These are phyloP conservation scores for Saccostrea echinata DNA, from an alignment of 1,140 invertebrate species.

Conservation along the genomic window DNA sequence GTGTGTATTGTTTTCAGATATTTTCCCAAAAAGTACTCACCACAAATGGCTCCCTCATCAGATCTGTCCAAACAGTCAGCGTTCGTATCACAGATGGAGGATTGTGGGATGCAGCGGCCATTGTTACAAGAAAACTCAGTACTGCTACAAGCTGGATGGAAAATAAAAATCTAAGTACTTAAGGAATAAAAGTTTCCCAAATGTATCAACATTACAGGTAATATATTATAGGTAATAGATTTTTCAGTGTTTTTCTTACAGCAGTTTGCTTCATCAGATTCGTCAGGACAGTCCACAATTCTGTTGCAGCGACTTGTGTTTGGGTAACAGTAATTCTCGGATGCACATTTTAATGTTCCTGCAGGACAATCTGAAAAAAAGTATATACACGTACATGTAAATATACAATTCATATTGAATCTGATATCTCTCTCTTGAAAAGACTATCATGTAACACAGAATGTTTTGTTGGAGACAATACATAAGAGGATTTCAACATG, in stretches of 20 bases:
- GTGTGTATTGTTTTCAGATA: background rate
- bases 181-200: background rate
- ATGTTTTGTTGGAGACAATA: no score
- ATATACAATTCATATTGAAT: background rate
- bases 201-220: background rate
- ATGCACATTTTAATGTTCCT: constrained; percentile 52
- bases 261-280: constrained; percentile 65
- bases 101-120: constrained; percentile 89
- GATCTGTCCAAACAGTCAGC: constrained; percentile 81
- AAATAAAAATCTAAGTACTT: constrained; percentile 5
- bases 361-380: constrained; percentile 55
- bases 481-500: no score
- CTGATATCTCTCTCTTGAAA: no score
- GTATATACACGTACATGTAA: no score
- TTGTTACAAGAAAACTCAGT: constrained; percentile 68
- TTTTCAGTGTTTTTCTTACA: constrained; percentile 47
- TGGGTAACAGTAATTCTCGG: constrained; percentile 64
- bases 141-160: constrained; percentile 62
- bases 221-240: background rate
- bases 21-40: constrained; percentile 60
- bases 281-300: constrained; percentile 60
- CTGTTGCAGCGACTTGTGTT: constrained; percentile 61
- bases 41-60: constrained; percentile 83
- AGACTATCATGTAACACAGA: no score
- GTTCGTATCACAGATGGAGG: constrained; percentile 84